These are phyloP conservation scores for Odontomachus brunneus DNA, from an alignment of 1,140 invertebrate genomes.

Conservation along the genomic window DNA sequence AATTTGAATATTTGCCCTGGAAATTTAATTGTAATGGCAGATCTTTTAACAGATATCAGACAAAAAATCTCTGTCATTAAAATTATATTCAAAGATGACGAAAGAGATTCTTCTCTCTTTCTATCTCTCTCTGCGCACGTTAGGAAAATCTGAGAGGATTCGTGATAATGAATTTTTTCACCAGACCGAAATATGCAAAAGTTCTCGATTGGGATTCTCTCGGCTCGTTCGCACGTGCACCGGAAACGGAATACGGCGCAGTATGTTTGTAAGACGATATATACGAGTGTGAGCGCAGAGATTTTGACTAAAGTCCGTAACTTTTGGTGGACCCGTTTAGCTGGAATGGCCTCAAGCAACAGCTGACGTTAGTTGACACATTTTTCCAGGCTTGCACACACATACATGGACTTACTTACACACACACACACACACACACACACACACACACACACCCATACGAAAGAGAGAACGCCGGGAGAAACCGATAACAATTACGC, in stretches of 20 bases:
- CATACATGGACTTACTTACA: slow-evolving; percentile 21
- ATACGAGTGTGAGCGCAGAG: slow-evolving; percentile 52
- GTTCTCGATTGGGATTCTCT: not conserved
- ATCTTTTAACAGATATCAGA: no score
- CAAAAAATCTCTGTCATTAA: no score
- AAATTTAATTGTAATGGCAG: no score
- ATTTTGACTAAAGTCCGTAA: slow-evolving; percentile 71
- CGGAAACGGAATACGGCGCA: slow-evolving; percentile 46
- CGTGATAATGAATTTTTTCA: not conserved
- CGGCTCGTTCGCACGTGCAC: slow-evolving; percentile 31
- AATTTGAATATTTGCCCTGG: no score
- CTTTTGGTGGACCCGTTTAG: slow-evolving; percentile 76
- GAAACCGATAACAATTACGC: slow-evolving; percentile 71
- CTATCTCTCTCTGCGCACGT: not conserved
- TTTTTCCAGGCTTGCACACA: slow-evolving; percentile 69
- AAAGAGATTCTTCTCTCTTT: no score
- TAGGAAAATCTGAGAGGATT: not conserved
- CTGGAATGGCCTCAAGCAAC: slow-evolving; percentile 85
- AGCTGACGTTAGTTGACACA: slow-evolving; percentile 83
- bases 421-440: not conserved
- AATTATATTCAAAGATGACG: not conserved
- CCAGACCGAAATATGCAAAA: not conserved
- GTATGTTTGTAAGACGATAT: slow-evolving; percentile 39
- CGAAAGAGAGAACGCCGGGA: slow-evolving; percentile 41
- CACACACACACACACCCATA: no score